Percentiles rank a stretch among this genome's conserved stretches.
Evolutionary conservation across 2,113 vertebrate species (phyloP).

Genomic region (Galbula dea): DNA sequence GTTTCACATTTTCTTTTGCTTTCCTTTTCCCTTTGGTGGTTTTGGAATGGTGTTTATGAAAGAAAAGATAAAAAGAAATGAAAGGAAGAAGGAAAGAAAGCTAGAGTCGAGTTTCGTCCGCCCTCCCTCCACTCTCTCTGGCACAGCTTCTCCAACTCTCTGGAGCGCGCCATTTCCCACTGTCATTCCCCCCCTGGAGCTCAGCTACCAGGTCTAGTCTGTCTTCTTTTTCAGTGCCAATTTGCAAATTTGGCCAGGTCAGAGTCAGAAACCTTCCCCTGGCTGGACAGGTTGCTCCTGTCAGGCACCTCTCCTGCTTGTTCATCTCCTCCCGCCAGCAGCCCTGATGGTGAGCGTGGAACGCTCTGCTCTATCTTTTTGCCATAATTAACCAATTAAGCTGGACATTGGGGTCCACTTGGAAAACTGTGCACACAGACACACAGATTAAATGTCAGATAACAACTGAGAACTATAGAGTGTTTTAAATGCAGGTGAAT

Average conservation of each 20-base stretch:
- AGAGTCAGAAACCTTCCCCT: neutral
- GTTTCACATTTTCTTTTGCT: neutral
- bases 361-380: neutral
- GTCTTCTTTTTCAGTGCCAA: neutral
- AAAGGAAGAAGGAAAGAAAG: neutral
- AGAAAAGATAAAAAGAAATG: neutral
- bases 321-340: neutral
- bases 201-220: neutral
- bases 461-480: neutral
- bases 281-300: neutral
- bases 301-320: neutral
- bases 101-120: neutral
- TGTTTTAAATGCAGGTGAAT: constrained; percentile 59
- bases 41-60: neutral
- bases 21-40: neutral
- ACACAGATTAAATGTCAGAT: neutral
- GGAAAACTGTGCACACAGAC: neutral
- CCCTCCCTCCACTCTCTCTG: neutral
- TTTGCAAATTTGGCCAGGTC: neutral
- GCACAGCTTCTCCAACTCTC: neutral
- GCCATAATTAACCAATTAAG: neutral
- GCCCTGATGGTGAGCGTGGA: neutral
- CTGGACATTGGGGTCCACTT: neutral
- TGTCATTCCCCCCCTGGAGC: neutral
- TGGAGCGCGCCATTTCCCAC: neutral